Percentiles rank a stretch among this genome's conserved stretches.
These are phyloP conservation scores for Cariama cristata DNA, from an alignment of 2,113 vertebrate species.

Conservation along the genomic window DNA sequence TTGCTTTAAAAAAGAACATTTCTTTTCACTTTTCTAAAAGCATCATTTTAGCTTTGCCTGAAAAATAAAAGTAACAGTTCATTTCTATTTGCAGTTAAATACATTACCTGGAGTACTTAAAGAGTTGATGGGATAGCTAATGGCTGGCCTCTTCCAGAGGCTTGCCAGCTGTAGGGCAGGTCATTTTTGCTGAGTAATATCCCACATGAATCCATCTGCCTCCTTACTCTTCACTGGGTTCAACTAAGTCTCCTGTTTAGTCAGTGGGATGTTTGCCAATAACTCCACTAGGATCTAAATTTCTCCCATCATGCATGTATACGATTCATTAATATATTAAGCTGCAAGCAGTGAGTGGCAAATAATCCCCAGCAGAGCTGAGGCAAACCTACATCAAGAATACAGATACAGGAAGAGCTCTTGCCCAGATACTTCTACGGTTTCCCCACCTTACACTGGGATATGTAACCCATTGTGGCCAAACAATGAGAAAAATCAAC, in stretches of 20 bases:
- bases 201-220: not conserved
- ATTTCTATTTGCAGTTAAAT: not conserved
- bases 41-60: not conserved
- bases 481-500: not conserved
- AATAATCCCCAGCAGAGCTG: not conserved
- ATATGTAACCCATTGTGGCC: not conserved
- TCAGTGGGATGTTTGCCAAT: not conserved
- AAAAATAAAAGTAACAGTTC: constrained; percentile 2
- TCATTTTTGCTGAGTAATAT: not conserved
- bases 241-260: not conserved
- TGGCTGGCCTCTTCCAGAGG: not conserved
- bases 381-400: not conserved
- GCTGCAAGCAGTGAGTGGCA: not conserved
- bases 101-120: not conserved
- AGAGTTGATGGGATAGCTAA: not conserved
- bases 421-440: not conserved
- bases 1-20: constrained; percentile 9
- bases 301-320: not conserved
- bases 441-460: not conserved
- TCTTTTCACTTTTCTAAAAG: not conserved
- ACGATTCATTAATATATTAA: not conserved
- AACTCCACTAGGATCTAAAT: not conserved
- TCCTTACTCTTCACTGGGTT: not conserved
- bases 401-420: not conserved
- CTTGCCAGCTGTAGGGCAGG: not conserved